Conservation (phyloP, 92 coral and sea anemone species). For the Anthopleura xanthogrammica region DNA sequence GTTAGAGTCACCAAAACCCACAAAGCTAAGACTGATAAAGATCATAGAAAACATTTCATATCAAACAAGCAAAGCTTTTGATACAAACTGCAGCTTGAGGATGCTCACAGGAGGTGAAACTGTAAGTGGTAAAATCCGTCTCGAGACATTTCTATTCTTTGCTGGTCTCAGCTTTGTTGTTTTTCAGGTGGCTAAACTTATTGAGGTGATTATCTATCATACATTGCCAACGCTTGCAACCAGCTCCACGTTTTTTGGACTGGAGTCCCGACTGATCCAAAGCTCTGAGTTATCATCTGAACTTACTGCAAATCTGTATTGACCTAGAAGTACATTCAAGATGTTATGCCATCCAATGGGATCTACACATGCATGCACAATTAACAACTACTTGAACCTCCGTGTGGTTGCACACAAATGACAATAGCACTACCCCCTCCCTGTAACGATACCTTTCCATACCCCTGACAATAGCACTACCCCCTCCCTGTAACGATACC, state of each 20-base stretch:
- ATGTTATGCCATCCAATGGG: background rate
- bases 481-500: background rate
- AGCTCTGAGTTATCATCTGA: conserved; percentile 55
- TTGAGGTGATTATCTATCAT: background rate
- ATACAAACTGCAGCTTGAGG: too few species aligned
- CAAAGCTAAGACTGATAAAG: too few species aligned
- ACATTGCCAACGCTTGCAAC: conserved; percentile 52
- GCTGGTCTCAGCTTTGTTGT: background rate
- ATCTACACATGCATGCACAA: too few species aligned
- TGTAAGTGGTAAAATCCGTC: too few species aligned
- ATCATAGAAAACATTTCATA: too few species aligned
- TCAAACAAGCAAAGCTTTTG: too few species aligned
- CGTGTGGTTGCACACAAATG: background rate
- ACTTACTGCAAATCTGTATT: conserved; percentile 43
- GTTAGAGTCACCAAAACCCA: too few species aligned
- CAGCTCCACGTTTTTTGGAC: conserved; percentile 41
- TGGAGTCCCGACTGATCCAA: conserved; percentile 50
- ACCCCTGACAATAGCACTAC: background rate
- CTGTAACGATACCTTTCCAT: background rate
- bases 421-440: background rate
- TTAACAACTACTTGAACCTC: background rate
- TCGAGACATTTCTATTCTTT: background rate
- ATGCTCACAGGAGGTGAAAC: too few species aligned
- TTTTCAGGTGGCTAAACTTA: background rate
- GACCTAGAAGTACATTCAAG: conserved; percentile 4